Evolutionary conservation across 2,888 invertebrate species (phyloP), one percentile per base, ranked within the genome.

Genomic region (Chromoteleia sp.): DNA sequence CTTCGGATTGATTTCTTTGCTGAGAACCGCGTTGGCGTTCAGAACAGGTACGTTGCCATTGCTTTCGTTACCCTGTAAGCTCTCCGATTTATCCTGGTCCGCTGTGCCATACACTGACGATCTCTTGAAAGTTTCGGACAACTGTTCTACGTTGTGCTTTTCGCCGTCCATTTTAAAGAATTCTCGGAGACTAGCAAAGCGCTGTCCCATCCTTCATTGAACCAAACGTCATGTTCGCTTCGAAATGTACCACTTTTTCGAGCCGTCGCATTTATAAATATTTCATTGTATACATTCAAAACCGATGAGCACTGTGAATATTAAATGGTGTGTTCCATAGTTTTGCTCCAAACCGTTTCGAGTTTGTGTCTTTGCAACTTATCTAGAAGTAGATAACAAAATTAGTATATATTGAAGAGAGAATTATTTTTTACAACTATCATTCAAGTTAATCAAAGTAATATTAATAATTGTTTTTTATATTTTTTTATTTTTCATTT

Each of bases 101-200:
- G 84, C 85, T 84, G 84, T 85, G 65, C 88, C 85, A 80, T 87
- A 84, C 15, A 84, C 84, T n/a, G 84, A 81, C 29, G 85, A 81
- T 33, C 83, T 86, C 21, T 81, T 84, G 29, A 86, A 81, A 71
- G 83, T 83, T 29, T 88, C 87, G 68, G 83, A 81, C 74, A 86
- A 88, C 67, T 85, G 85, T 83, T 90, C 89, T 7, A 84, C 68
- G 30, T 82, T 81, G 68, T 87, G 84, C 77, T 87, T 87, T 63
- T 90, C 88, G 58, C 87, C 84, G 78, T 90, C 90, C 91, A 91
- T 92, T 87, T 86, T 91, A 84, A 91, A 90, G 79, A 90, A 88
- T 85, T 89, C 89, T 84, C 87, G 88, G 87, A 91, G 91, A 90
- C 91, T 92, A 91, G 91, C 91, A 86, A 91, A 90, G 83, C 86